Evolutionary conservation across 1,140 invertebrate genomes (phyloP).

Genomic region (Uloborus diversus): DNA sequence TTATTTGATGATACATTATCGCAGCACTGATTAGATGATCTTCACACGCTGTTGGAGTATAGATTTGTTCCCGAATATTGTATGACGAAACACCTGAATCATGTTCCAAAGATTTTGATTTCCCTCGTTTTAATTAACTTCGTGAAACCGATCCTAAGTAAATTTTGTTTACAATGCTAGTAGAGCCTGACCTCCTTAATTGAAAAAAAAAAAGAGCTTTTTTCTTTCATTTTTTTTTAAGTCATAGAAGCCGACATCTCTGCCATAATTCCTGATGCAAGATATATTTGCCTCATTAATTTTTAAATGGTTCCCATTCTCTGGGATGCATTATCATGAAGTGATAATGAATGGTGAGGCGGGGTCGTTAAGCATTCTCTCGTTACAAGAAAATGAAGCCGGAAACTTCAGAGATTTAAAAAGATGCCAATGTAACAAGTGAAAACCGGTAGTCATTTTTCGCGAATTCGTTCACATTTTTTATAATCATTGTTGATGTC

Average conservation of each 20-base stretch:
- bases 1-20: constrained; percentile 42
- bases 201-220: constrained; percentile 27
- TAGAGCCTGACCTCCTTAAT: constrained; percentile 22
- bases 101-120: constrained; percentile 1
- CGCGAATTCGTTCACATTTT: too few relatives aligned
- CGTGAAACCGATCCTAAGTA: constrained; percentile 27
- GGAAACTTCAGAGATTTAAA: constrained; percentile 43
- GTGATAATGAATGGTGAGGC: constrained; percentile 44
- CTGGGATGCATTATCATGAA: constrained; percentile 33
- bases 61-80: constrained; percentile 18
- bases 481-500: too few relatives aligned
- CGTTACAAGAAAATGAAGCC: constrained; percentile 30
- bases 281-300: constrained; percentile 46
- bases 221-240: neutral
- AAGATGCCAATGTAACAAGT: constrained; percentile 17
- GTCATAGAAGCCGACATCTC: neutral
- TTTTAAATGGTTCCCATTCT: constrained; percentile 40
- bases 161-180: constrained; percentile 36
- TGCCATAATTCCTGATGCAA: constrained; percentile 24
- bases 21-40: constrained; percentile 29
- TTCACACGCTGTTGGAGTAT: constrained; percentile 6
- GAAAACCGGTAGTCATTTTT: too few relatives aligned
- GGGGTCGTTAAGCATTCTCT: constrained; percentile 40
- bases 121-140: constrained; percentile 42
- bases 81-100: constrained; percentile 9